phyloP scores from a whole-genome alignment of 2,888 invertebrate genomes.

The Chrysina gloriosa region DNA sequence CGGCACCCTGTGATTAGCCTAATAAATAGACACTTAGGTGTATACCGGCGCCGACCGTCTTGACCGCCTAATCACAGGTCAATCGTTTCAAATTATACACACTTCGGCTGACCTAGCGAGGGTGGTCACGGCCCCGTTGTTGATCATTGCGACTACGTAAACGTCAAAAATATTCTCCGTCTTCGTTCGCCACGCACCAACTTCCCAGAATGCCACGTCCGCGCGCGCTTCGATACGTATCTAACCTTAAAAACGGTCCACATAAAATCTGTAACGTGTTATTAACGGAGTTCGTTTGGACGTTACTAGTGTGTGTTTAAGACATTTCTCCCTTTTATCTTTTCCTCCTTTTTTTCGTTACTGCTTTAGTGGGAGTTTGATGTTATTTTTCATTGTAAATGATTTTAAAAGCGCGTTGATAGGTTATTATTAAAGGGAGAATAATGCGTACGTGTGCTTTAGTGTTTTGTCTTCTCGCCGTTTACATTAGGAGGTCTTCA shows the following conservation, averaged over 20 bases:
- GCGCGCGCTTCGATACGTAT: conserved; percentile 32
- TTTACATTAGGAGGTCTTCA: not conserved
- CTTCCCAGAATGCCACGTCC: conserved; percentile 22
- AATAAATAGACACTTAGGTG: conserved; percentile 64
- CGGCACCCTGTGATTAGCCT: conserved; percentile 63
- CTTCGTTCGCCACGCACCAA: conserved; percentile 26
- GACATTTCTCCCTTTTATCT: conserved; percentile 45
- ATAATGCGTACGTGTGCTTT: conserved; percentile 27
- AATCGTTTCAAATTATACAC: conserved; percentile 61
- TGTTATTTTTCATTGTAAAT: conserved; percentile 46
- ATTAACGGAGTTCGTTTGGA: conserved; percentile 42
- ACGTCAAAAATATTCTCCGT: conserved; percentile 41
- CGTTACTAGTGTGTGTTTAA: conserved; percentile 50
- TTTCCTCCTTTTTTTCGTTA: conserved; percentile 9
- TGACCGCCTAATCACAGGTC: conserved; percentile 63
- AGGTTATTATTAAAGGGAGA: conserved; percentile 47
- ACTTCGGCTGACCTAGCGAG: conserved; percentile 58
- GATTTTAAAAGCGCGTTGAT: conserved; percentile 47
- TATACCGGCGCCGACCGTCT: conserved; percentile 59
- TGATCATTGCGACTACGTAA: conserved; percentile 41
- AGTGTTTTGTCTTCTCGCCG: conserved; percentile 3
- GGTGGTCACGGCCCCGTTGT: conserved; percentile 54
- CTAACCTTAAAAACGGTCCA: conserved; percentile 35
- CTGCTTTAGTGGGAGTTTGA: conserved; percentile 50
- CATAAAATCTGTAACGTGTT: conserved; percentile 42